These are phyloP conservation scores for Falco biarmicus DNA, from an alignment of 2,797 vertebrate species.

Conservation along the genomic window DNA sequence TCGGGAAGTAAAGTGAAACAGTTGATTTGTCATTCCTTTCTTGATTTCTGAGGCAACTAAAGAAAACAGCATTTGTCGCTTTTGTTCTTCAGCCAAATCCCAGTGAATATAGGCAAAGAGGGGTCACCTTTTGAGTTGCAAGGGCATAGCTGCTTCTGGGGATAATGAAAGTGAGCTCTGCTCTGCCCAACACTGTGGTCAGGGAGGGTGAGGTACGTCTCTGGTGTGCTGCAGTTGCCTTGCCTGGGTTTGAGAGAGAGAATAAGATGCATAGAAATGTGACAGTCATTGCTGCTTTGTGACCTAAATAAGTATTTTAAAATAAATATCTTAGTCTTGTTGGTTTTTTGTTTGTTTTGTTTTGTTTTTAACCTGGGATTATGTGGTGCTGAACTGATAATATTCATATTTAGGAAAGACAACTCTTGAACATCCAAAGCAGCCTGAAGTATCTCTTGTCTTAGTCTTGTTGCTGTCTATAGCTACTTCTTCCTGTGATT, in stretches of 20 bases:
- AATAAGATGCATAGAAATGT: background rate
- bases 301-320: background rate
- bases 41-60: background rate
- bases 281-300: background rate
- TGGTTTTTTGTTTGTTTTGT: too few relatives aligned
- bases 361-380: background rate
- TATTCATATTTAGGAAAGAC: background rate
- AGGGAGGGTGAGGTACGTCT: background rate
- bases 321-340: background rate
- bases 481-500: background rate
- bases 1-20: background rate
- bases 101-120: background rate
- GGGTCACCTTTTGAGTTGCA: background rate
- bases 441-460: background rate
- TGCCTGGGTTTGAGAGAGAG: background rate
- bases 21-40: background rate
- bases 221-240: background rate
- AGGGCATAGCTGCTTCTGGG: background rate
- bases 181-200: background rate
- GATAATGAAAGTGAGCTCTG: background rate
- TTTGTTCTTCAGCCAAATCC: background rate
- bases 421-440: background rate
- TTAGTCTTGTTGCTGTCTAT: background rate
- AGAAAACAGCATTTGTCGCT: background rate
- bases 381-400: background rate